Base-by-base conservation (phyloP, 2,113 vertebrate genomes). In the Phoxinus phoxinus region DNA sequence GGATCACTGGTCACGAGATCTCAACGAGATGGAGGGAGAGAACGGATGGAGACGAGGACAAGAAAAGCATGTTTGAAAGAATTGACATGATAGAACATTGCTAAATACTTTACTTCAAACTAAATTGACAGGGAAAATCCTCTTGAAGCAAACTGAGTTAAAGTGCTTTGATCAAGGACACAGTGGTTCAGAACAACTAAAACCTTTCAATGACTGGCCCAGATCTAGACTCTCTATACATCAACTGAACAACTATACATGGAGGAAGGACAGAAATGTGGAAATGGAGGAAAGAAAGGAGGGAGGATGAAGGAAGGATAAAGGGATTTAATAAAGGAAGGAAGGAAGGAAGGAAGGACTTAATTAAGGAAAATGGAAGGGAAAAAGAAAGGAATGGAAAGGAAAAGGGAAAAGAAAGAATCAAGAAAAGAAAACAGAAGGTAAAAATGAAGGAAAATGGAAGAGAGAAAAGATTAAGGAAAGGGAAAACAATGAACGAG, bases 1-100 rank as follows among this genome's bases (percentile, higher is more conserved):
- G 77, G 77, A 87, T 87, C 58, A 85, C 77, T n/a, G 69, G 25
- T 75, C 77, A 87, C 46, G 61, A 81, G 67, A 61, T 61, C 67
- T 25, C 21, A 44, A 63, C 3, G 12, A 73, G 74, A 30, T 81
- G n/a, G 30, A 51, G 71, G 10, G 73, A 65, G 25, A 25, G 67
- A 6, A 11, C 4, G 23, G 4, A 63, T 21, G 75, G 59, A 63
- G 12, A 4, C 2, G 8, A 30, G 69, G 69, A 48, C 13, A 4
- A 72, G 19, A 1, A 21, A 56, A 56, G 21, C 65, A 37, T 9
- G 7, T 69, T 69, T 69, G 4, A 69, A 35, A 9, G 21, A 1
- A 69, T 35, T 0, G 10, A 3, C 35, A 6, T 23, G 35, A 21
- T 71, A 11, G 19, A 37, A 37, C 3, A 35, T 8, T 35, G 7